A percentile compares a stretch with the other conserved stretches of the same genome.
These are phyloP conservation scores for Nanger granti DNA, from an alignment of 2,113 vertebrate species.

Conservation along the genomic window DNA sequence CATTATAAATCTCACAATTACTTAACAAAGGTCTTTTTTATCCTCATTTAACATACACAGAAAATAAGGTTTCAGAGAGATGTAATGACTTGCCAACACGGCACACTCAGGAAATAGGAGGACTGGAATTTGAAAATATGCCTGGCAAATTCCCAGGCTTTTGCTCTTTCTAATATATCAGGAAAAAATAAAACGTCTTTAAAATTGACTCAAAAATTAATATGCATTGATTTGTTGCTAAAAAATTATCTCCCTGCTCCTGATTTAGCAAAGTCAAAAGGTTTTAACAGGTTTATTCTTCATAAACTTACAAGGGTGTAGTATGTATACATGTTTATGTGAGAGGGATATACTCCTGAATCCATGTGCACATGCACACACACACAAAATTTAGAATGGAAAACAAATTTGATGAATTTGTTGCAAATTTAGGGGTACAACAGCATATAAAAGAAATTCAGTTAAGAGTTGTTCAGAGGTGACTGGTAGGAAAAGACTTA, in stretches of 20 bases:
- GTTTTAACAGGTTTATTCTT: not conserved
- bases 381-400: not conserved
- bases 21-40: not conserved
- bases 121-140: not conserved
- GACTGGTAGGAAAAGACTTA: slow-evolving; percentile 49
- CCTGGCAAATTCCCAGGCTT: slow-evolving; percentile 3
- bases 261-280: slow-evolving; percentile 27
- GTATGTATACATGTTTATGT: not conserved
- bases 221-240: not conserved
- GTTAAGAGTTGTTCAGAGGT: slow-evolving; percentile 58
- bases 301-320: not conserved
- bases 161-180: slow-evolving; percentile 19
- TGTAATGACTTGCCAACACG: not conserved
- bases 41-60: not conserved
- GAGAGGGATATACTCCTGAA: not conserved
- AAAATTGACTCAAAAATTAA: slow-evolving; percentile 10
- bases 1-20: not conserved
- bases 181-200: not conserved
- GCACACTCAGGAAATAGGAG: not conserved
- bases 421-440: slow-evolving; percentile 20
- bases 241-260: not conserved
- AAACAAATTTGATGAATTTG: slow-evolving; percentile 19
- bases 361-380: not conserved
- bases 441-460: slow-evolving; percentile 44
- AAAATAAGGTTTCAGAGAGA: slow-evolving; percentile 8